phyloP scores from a whole-genome alignment of 2,113 vertebrate genomes.

The Planiliza haematocheilus region DNA sequence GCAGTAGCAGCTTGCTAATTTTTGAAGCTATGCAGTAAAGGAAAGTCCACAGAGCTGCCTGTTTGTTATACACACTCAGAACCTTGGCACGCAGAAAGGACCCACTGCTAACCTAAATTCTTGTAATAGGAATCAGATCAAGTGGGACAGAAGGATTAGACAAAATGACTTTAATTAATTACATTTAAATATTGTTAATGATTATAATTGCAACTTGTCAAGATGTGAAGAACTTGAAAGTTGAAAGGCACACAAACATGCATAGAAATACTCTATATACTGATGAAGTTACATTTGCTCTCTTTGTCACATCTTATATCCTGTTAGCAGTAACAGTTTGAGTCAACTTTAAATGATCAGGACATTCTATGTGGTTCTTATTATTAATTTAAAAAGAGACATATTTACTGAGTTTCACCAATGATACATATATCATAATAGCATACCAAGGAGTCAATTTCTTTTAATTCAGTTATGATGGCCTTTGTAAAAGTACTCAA shows the following conservation, averaged over 20 bases:
- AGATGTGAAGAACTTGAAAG: too few relatives aligned
- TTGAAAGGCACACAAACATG: background rate
- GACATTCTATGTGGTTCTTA: background rate
- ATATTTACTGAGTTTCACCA: too few relatives aligned
- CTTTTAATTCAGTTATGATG: slow-evolving; percentile 13
- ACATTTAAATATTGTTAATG: too few relatives aligned
- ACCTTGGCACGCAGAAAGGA: slow-evolving; percentile 13
- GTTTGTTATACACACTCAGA: slow-evolving; percentile 34
- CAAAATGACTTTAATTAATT: too few relatives aligned
- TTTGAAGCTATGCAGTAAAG: slow-evolving; percentile 55
- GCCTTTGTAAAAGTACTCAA: slow-evolving; percentile 10
- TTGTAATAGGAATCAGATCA: slow-evolving; percentile 2
- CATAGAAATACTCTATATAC: background rate
- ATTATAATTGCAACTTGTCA: too few relatives aligned
- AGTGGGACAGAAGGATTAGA: background rate
- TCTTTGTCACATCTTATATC: background rate
- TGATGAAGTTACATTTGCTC: background rate
- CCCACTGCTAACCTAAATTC: slow-evolving; percentile 1
- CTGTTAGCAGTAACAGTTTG: too few relatives aligned
- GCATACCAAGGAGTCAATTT: background rate
- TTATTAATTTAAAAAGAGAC: background rate
- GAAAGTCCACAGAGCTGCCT: slow-evolving; percentile 45
- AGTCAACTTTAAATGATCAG: background rate
- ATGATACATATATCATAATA: background rate
- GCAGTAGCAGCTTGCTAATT: slow-evolving; percentile 34